A percentile compares a stretch with the other conserved stretches of the same genome.
These are phyloP conservation scores for Philypnodon macrostomus DNA, from an alignment of 2,797 vertebrate genomes.

Conservation along the genomic window DNA sequence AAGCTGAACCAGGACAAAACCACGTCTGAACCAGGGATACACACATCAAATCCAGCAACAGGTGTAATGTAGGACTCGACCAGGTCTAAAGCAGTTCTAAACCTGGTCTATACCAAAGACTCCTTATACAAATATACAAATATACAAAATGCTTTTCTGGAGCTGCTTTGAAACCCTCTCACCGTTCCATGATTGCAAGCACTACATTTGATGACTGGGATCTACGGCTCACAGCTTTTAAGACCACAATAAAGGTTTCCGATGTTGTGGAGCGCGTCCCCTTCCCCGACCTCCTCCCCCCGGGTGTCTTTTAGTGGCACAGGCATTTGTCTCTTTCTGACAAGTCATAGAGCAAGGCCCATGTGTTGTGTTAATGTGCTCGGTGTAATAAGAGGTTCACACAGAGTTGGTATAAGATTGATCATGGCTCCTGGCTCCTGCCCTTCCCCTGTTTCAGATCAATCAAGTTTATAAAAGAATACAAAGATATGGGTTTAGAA, in stretches of 20 bases:
- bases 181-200: slow-evolving; percentile 16
- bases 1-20: too few relatives aligned
- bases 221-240: slow-evolving; percentile 61
- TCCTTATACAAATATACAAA: too few relatives aligned
- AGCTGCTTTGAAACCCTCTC: not conserved
- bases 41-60: too few relatives aligned
- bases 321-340: slow-evolving; percentile 77
- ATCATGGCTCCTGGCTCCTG: slow-evolving; percentile 69
- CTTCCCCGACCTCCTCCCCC: slow-evolving; percentile 42
- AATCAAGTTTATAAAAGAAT: slow-evolving; percentile 40
- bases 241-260: slow-evolving; percentile 60
- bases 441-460: slow-evolving; percentile 70
- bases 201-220: slow-evolving; percentile 52
- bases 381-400: slow-evolving; percentile 54
- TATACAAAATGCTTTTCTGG: too few relatives aligned
- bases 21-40: too few relatives aligned
- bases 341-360: slow-evolving; percentile 64
- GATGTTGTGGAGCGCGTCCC: slow-evolving; percentile 56
- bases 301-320: slow-evolving; percentile 73
- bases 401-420: slow-evolving; percentile 75
- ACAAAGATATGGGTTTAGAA: not conserved
- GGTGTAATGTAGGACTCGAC: too few relatives aligned
- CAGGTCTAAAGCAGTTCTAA: too few relatives aligned
- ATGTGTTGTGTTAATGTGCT: slow-evolving; percentile 60
- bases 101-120: too few relatives aligned